These are phyloP conservation scores for Epizoanthus stellaris DNA, from an alignment of 92 coral and sea anemone genomes.

Conservation along the genomic window DNA sequence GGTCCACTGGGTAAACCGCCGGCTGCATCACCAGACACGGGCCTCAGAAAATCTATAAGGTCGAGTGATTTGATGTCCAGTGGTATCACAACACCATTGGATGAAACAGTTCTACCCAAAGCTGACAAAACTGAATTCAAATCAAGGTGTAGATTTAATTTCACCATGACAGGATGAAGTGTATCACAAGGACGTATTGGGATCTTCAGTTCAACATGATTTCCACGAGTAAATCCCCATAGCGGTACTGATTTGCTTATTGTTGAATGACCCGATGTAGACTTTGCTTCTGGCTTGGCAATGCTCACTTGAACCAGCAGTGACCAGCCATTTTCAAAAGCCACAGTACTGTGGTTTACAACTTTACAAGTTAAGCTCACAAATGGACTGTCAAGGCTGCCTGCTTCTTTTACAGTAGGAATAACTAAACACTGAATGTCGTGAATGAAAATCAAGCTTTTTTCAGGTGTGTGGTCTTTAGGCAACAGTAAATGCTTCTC, in stretches of 20 bases:
- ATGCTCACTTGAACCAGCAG: slow-evolving; percentile 17
- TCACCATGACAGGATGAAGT: neutral
- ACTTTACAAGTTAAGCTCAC: slow-evolving; percentile 18
- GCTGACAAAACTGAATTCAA: slow-evolving; percentile 31
- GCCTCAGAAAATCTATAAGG: slow-evolving; percentile 21
- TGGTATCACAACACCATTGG: slow-evolving; percentile 21
- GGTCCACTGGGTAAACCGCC: neutral
- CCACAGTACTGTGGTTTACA: neutral
- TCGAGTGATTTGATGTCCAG: slow-evolving; percentile 5
- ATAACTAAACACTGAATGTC: slow-evolving; percentile 17
- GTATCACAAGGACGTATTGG: neutral
- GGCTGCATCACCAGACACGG: neutral
- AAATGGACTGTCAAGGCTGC: neutral
- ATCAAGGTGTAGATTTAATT: slow-evolving; percentile 1
- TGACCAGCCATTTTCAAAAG: slow-evolving; percentile 31
- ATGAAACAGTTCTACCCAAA: neutral
- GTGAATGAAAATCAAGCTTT: neutral
- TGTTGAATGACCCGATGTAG: neutral
- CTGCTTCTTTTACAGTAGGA: neutral
- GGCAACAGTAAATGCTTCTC: neutral
- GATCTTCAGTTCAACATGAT: slow-evolving; percentile 7
- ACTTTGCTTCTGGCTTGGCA: neutral
- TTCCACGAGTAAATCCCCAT: neutral
- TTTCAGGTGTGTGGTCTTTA: neutral
- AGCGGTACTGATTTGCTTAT: slow-evolving; percentile 27